Base-by-base conservation (phyloP, 1,140 invertebrate species). In the Sarcophaga bullata region DNA sequence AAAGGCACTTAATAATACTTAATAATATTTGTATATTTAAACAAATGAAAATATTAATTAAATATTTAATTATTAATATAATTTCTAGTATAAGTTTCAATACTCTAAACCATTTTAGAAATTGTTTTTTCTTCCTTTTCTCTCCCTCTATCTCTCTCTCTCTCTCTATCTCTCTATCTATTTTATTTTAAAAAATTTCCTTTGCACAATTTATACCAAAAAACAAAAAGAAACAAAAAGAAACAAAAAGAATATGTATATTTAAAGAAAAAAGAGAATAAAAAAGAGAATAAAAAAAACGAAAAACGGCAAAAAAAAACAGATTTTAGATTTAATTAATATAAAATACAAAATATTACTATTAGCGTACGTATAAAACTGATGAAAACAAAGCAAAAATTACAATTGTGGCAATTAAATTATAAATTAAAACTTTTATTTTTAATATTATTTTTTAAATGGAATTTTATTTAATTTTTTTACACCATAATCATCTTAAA, bases 401-500 rank as follows among this genome's bases (percentile, higher is more conserved):
- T 46, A 73, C 15, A 15, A 81, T 68, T 81, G 80, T 81, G 80
- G 80, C 80, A 81, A 81, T 81, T 81, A 47, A 58, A 81, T 81
- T 81, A 52, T 68, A 81, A 68, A 68, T 80, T 80, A 46, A n/a
- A 46, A 10, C 7, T 80, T 58, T 80, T 80, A 46, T 54, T 25
- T 58, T 58, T 8, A 37, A 62, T 54, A 8, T 37, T 37, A 2
- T 37, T 37, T 54, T 15, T 6, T n/a, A 52, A 52, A n/a, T n/a
- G n/a, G 47, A n/a, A 17, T 49, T 10, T 50, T 13, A 0, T 47
- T 46, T 68, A 15, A 15, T 68, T 68, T 8, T 81, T 68, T 47
- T n/a, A 47, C 50, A 47, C 50, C 15, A 68, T 10, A 1, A 48
- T 15, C 80, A 81, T 81, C 80, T 81, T 72, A 62, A 81, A 81